A percentile compares a stretch with the other conserved stretches of the same genome.
These are phyloP conservation scores for Leptarthrus brevirostris DNA, from an alignment of 2,888 invertebrate species.

Conservation along the genomic window DNA sequence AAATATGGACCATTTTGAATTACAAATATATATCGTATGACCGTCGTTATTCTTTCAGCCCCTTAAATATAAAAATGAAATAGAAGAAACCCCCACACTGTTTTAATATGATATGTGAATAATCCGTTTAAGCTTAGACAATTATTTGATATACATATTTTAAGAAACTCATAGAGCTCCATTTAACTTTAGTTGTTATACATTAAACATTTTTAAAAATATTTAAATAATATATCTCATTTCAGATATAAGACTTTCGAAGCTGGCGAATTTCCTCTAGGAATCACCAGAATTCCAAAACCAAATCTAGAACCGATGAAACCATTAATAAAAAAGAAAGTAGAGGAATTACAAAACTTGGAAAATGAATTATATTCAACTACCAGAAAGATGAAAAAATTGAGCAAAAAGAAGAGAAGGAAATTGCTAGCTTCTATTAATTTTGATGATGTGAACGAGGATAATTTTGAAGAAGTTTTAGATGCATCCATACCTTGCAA, in stretches of 20 bases:
- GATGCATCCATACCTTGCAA: conserved; percentile 60
- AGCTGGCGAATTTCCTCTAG: conserved; percentile 76
- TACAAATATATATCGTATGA: too few species aligned
- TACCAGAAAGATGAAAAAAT: conserved; percentile 66
- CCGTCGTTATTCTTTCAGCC: too few species aligned
- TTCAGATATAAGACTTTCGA: conserved; percentile 73
- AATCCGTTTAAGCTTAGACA: too few species aligned
- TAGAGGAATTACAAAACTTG: conserved; percentile 67
- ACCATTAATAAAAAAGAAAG: conserved; percentile 63
- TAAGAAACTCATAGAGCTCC: too few species aligned
- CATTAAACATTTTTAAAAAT: too few species aligned
- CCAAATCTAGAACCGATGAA: conserved; percentile 60
- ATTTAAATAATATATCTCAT: too few species aligned
- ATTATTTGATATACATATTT: too few species aligned
- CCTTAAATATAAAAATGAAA: too few species aligned
- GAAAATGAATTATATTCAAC: conserved; percentile 68
- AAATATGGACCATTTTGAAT: too few species aligned
- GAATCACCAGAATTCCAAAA: conserved; percentile 69
- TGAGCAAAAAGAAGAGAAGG: conserved; percentile 65
- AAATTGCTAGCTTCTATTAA: conserved; percentile 62
- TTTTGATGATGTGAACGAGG: conserved; percentile 61
- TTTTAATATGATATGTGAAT: too few species aligned
- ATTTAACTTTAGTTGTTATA: too few species aligned
- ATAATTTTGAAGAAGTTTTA: conserved; percentile 62
- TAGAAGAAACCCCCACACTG: too few species aligned